Conservation (phyloP, 2,888 invertebrate species). For the Sericinus montela region DNA sequence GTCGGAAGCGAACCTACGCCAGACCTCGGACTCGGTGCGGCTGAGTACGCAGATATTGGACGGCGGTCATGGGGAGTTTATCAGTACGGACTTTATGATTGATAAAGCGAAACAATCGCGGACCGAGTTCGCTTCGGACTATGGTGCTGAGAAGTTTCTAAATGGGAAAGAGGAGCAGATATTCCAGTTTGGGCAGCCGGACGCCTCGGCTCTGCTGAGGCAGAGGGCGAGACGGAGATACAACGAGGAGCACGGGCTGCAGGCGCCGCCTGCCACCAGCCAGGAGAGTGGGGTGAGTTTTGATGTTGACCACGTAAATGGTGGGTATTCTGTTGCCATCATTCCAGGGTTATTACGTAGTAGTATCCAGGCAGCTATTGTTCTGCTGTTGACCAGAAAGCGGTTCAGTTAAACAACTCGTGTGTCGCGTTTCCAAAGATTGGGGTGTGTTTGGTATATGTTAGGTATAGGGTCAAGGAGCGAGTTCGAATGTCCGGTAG, state of each 20-base stretch:
- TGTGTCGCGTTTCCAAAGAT: no score
- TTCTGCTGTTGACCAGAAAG: no score
- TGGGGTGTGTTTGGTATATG: no score
- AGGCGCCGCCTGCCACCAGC: constrained; percentile 57
- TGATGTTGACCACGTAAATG: no score
- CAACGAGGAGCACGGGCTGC: constrained; percentile 65
- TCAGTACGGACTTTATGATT: constrained; percentile 34
- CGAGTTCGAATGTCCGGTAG: no score
- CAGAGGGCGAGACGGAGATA: constrained; percentile 66
- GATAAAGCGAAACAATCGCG: constrained; percentile 21
- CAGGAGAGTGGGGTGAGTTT: constrained; percentile 77
- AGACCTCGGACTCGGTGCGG: constrained; percentile 61
- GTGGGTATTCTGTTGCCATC: no score
- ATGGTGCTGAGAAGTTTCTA: constrained; percentile 63
- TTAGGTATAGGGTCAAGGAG: no score
- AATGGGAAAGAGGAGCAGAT: constrained; percentile 59
- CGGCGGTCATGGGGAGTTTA: constrained; percentile 35
- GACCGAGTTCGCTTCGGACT: constrained; percentile 22
- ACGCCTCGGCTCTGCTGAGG: constrained; percentile 74
- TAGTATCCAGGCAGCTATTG: no score
- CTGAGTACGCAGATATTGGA: constrained; percentile 60
- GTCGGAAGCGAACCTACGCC: constrained; percentile 53
- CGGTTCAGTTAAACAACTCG: no score
- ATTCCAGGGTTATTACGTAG: no score
- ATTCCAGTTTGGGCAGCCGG: constrained; percentile 81